phyloP scores from a whole-genome alignment of 2,113 vertebrate species.

The Sorex araneus region DNA sequence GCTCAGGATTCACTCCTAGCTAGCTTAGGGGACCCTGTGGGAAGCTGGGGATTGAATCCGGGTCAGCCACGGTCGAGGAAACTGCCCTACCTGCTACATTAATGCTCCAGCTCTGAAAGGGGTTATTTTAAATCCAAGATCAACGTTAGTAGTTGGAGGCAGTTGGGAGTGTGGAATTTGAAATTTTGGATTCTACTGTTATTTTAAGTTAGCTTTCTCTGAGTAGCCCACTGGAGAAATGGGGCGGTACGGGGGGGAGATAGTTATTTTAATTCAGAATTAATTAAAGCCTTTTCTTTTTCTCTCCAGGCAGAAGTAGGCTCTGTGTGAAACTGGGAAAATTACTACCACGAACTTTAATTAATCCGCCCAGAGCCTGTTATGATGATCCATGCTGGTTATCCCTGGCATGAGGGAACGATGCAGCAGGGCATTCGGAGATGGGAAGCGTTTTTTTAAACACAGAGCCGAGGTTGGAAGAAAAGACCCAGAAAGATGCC shows the following conservation, averaged over 20 bases:
- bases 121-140: conserved; percentile 35
- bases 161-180: not conserved
- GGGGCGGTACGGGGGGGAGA: no score
- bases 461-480: not conserved
- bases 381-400: not conserved
- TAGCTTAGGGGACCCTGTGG: no score
- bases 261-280: conserved; percentile 66
- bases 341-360: conserved; percentile 39
- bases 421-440: not conserved
- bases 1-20: no score
- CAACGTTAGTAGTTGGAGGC: not conserved
- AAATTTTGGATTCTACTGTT: conserved; percentile 4
- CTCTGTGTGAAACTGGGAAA: not conserved
- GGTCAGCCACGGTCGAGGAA: no score
- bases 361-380: not conserved
- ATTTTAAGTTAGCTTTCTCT: conserved; percentile 64
- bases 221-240: not conserved
- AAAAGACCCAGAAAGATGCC: conserved; percentile 21
- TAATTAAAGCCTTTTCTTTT: conserved; percentile 35
- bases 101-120: no score
- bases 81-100: no score
- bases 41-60: no score
- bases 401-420: not conserved
- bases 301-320: not conserved
- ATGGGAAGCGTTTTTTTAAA: not conserved